phyloP scores from a whole-genome alignment of 2,113 vertebrate species.

The Halichoerus grypus region DNA sequence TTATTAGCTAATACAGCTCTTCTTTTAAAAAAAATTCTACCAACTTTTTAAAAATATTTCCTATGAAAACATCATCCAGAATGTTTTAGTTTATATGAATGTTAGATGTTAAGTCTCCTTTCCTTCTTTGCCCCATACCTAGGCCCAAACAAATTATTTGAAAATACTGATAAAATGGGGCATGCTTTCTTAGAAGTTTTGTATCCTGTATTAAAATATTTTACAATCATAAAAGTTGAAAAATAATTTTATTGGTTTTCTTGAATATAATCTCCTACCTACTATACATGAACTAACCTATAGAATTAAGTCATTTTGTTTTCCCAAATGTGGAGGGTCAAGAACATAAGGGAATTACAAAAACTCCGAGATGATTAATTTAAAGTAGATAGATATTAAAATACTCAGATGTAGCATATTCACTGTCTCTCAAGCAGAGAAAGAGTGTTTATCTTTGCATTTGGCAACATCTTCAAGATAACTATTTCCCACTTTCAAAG shows the following conservation, averaged over 20 bases:
- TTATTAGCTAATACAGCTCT: slow-evolving; percentile 65
- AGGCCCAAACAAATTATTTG: slow-evolving; percentile 71
- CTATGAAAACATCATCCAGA: slow-evolving; percentile 82
- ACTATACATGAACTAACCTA: slow-evolving; percentile 36
- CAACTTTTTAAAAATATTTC: slow-evolving; percentile 78
- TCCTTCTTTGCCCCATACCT: slow-evolving; percentile 58
- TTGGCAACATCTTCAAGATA: neutral
- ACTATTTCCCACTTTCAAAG: slow-evolving; percentile 46
- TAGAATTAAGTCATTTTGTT: slow-evolving; percentile 44
- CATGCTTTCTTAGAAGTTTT: slow-evolving; percentile 69
- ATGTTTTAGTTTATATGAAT: slow-evolving; percentile 80
- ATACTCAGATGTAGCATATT: neutral
- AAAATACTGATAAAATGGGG: slow-evolving; percentile 72
- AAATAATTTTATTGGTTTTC: slow-evolving; percentile 53
- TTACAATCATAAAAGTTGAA: slow-evolving; percentile 48
- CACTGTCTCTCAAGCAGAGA: neutral
- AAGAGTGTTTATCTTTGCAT: neutral
- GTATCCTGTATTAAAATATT: slow-evolving; percentile 65
- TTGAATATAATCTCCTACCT: slow-evolving; percentile 47
- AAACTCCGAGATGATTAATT: slow-evolving; percentile 27
- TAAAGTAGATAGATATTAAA: neutral
- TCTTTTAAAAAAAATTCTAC: slow-evolving; percentile 65
- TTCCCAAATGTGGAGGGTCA: neutral
- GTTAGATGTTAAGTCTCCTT: slow-evolving; percentile 76
- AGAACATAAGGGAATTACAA: slow-evolving; percentile 31